phyloP scores from a whole-genome alignment of 1,140 invertebrate species.

The Himalopsyche phryganea region DNA sequence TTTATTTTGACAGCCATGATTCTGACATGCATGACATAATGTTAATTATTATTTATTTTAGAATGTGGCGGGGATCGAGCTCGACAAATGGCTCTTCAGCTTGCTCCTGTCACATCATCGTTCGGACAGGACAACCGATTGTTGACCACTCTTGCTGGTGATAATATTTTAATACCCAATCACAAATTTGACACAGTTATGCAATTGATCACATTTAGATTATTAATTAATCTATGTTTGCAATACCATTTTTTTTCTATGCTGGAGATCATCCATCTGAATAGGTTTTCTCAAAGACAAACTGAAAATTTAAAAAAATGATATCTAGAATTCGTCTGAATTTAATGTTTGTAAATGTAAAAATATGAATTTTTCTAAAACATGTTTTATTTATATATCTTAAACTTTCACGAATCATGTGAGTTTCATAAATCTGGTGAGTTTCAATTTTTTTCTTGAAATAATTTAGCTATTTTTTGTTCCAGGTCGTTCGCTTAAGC shows the following conservation, averaged over 20 bases:
- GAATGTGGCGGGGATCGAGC: slow-evolving; percentile 38
- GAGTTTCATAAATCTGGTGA: neutral
- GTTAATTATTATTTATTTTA: slow-evolving; percentile 28
- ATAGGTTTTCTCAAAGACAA: too few species aligned
- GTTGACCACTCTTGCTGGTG: slow-evolving; percentile 47
- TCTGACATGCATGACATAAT: too few species aligned
- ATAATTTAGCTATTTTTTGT: too few species aligned
- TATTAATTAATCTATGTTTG: neutral
- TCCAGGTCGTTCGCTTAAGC: slow-evolving; percentile 46
- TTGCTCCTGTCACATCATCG: slow-evolving; percentile 44
- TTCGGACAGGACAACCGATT: slow-evolving; percentile 43
- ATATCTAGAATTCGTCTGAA: too few species aligned
- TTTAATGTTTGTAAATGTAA: too few species aligned
- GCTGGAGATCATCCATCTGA: too few species aligned
- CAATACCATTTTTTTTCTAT: too few species aligned
- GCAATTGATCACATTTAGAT: neutral
- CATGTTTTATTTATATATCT: neutral
- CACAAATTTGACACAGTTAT: neutral
- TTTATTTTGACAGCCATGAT: too few species aligned
- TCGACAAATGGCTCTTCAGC: slow-evolving; percentile 42
- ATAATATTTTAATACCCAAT: slow-evolving; percentile 2
- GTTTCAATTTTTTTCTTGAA: too few species aligned
- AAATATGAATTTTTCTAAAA: too few species aligned
- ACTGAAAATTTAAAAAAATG: too few species aligned
- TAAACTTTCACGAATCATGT: neutral